These are phyloP conservation scores for Discoglossus pictus DNA, from an alignment of 2,797 vertebrate genomes.

Conservation along the genomic window DNA sequence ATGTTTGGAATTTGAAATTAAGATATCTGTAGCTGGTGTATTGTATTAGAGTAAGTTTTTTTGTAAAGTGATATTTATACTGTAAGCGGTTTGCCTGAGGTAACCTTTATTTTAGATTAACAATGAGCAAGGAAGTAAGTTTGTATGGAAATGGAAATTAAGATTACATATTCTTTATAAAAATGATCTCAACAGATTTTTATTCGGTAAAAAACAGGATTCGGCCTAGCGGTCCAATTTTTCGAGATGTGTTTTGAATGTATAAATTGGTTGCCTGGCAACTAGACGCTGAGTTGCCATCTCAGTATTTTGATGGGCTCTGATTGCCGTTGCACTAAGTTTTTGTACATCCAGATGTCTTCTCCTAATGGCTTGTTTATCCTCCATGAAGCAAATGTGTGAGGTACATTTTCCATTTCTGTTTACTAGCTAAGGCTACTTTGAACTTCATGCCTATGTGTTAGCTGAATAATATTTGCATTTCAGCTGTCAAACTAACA, in stretches of 20 bases:
- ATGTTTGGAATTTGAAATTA: slow-evolving; percentile 23
- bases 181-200: slow-evolving; percentile 52
- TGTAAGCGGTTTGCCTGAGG: slow-evolving; percentile 19
- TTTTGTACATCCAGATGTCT: slow-evolving; percentile 62
- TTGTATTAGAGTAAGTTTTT: slow-evolving; percentile 24
- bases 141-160: slow-evolving; percentile 5
- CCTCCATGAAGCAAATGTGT: slow-evolving; percentile 56
- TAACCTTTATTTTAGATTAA: slow-evolving; percentile 29
- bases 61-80: slow-evolving; percentile 24
- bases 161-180: slow-evolving; percentile 16
- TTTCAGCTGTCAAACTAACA: slow-evolving; percentile 55
- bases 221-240: slow-evolving; percentile 61
- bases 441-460: slow-evolving; percentile 51
- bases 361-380: slow-evolving; percentile 62
- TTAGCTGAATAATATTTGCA: slow-evolving; percentile 63
- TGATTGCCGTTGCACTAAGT: slow-evolving; percentile 52
- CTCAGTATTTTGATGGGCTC: slow-evolving; percentile 71
- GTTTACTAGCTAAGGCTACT: slow-evolving; percentile 64
- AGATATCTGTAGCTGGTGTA: slow-evolving; percentile 9
- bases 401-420: slow-evolving; percentile 66
- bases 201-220: slow-evolving; percentile 64
- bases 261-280: slow-evolving; percentile 68
- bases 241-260: slow-evolving; percentile 75
- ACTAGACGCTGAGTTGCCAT: slow-evolving; percentile 64
- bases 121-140: slow-evolving; percentile 12